phyloP scores from a whole-genome alignment of 1,140 invertebrate genomes.

The Rhynchophorus ferrugineus region DNA sequence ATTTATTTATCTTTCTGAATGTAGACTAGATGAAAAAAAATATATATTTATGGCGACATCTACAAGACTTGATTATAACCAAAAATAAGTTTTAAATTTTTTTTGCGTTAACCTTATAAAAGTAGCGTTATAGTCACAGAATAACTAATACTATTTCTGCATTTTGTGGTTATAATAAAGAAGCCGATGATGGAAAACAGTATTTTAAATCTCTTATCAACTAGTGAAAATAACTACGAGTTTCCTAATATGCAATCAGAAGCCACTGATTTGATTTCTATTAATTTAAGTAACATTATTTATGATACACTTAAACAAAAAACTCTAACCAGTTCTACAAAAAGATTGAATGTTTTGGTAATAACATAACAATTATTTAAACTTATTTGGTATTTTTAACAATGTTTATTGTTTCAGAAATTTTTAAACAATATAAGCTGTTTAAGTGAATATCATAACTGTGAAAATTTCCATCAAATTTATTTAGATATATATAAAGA shows the following conservation, averaged over 20 bases:
- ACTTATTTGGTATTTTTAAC: neutral
- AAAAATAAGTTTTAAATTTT: too few species aligned
- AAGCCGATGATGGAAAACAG: too few species aligned
- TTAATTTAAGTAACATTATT: slow-evolving; percentile 1
- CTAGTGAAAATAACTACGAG: slow-evolving; percentile 6
- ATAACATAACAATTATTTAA: neutral
- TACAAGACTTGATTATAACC: too few species aligned
- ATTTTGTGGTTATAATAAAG: too few species aligned
- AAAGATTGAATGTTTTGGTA: slow-evolving; percentile 7
- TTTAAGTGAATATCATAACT: neutral
- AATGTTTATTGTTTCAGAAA: neutral
- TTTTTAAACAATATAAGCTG: neutral
- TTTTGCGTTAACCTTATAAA: too few species aligned
- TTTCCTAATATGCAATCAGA: neutral
- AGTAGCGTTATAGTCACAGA: too few species aligned
- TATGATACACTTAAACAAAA: slow-evolving; percentile 6
- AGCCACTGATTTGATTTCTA: neutral
- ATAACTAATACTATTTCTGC: too few species aligned
- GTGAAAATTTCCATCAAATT: neutral
- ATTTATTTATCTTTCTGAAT: too few species aligned
- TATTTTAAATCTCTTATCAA: slow-evolving; percentile 5
- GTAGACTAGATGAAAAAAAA: too few species aligned
- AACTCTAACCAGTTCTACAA: neutral
- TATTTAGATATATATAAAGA: neutral
- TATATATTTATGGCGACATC: too few species aligned